Evolutionary conservation across 37 sponge, comb jelly and placozoan genomes (phyloP).

Genomic region (Eunapius fragilis): DNA sequence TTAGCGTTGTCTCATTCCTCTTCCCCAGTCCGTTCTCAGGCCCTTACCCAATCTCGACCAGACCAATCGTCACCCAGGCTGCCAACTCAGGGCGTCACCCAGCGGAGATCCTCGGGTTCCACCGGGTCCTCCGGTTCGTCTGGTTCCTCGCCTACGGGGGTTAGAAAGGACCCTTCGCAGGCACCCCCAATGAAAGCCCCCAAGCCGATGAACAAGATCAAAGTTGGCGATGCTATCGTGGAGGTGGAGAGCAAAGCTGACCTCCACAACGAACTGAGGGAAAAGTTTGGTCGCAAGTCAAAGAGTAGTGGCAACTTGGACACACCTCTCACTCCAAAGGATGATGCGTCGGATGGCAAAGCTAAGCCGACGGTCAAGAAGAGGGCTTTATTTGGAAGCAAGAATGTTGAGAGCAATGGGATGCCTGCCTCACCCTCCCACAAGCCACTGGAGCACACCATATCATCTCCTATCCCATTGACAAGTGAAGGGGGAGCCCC

Average conservation of each 20-base stretch:
- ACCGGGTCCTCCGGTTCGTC: background rate
- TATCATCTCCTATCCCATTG: background rate
- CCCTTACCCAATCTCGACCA: background rate
- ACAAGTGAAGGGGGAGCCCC: background rate
- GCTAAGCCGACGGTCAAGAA: background rate
- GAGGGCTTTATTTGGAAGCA: background rate
- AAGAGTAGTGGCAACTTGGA: background rate
- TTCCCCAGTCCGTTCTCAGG: background rate
- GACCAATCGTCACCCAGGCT: background rate
- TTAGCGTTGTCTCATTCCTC: too few species aligned
- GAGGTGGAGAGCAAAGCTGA: background rate
- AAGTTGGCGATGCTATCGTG: background rate
- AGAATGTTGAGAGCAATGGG: background rate
- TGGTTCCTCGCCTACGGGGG: background rate
- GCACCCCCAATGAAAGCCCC: background rate
- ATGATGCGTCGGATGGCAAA: background rate
- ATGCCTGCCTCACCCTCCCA: background rate
- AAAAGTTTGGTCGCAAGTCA: background rate
- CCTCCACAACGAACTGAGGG: background rate
- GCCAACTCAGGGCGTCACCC: background rate
- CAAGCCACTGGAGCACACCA: slow-evolving; percentile 15
- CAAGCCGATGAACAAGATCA: background rate
- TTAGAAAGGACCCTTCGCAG: background rate
- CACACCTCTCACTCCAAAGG: background rate
- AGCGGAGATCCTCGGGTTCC: background rate